These are phyloP conservation scores for Periophthalmus magnuspinnatus DNA, from an alignment of 2,797 vertebrate genomes.

Conservation along the genomic window DNA sequence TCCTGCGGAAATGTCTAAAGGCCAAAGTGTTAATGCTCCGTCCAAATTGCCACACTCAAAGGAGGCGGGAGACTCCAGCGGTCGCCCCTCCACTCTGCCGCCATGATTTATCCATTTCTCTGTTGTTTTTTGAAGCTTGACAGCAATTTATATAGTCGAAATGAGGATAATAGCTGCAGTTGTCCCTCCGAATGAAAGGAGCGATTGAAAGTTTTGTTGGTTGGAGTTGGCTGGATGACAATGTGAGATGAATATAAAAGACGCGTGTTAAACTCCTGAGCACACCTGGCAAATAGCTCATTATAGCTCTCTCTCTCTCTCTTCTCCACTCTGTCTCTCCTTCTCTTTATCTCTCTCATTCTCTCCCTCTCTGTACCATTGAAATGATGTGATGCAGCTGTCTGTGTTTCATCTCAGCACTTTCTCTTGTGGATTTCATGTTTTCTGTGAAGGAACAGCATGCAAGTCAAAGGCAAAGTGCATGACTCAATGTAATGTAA, in stretches of 20 bases:
- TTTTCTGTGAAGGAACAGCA: not conserved
- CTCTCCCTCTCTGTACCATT: not conserved
- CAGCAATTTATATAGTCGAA: conserved; percentile 20
- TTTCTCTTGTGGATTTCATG: not conserved
- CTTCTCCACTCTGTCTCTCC: not conserved
- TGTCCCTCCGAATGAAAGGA: conserved; percentile 14
- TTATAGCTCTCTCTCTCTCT: not conserved
- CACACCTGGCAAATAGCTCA: conserved; percentile 14
- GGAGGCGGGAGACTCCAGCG: not conserved
- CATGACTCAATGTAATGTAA: conserved; percentile 3
- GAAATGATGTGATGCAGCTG: conserved; percentile 9
- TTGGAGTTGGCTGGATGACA: conserved; percentile 11
- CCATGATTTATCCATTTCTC: conserved; percentile 10
- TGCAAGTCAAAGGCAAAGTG: not conserved
- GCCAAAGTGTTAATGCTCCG: conserved; percentile 10
- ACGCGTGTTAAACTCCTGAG: conserved; percentile 8
- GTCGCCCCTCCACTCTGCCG: not conserved
- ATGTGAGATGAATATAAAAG: conserved; percentile 13
- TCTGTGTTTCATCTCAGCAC: conserved; percentile 1
- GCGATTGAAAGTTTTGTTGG: conserved; percentile 15
- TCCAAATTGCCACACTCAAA: conserved; percentile 13
- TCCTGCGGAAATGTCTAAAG: conserved; percentile 17
- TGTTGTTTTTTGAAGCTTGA: conserved; percentile 13
- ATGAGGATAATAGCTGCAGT: conserved; percentile 13
- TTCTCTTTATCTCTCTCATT: not conserved